A percentile compares a stretch with the other conserved stretches of the same genome.
Evolutionary conservation across 1,140 invertebrate species (phyloP).

Genomic region (Oryctes rhinoceros): DNA sequence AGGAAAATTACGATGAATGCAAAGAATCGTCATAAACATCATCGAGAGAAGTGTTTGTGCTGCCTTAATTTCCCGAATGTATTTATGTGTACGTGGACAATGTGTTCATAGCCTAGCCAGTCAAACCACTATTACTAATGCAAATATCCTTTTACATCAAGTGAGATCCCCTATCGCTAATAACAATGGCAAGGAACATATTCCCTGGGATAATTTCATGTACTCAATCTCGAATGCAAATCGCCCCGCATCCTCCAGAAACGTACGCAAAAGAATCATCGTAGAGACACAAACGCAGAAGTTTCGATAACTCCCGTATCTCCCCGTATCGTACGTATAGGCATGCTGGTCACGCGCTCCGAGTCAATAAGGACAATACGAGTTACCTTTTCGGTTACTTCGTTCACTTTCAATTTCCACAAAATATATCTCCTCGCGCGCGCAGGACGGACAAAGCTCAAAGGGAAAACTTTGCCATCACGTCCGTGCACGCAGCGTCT

Average conservation of each 20-base stretch:
- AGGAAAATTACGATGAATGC: not conserved
- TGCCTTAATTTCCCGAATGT: too few relatives aligned
- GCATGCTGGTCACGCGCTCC: constrained; percentile 43
- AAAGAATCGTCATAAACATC: too few relatives aligned
- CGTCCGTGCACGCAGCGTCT: not conserved
- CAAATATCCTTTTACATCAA: not conserved
- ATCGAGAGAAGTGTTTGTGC: too few relatives aligned
- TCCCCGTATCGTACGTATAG: not conserved
- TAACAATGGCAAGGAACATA: not conserved
- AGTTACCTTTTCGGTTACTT: constrained; percentile 47
- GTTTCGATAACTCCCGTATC: constrained; percentile 20
- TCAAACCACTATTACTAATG: not conserved
- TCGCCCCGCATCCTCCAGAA: not conserved
- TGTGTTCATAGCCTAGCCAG: too few relatives aligned
- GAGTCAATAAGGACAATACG: constrained; percentile 45
- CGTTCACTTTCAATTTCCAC: constrained; percentile 43
- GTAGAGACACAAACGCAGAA: constrained; percentile 25
- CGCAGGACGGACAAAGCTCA: constrained; percentile 35
- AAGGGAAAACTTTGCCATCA: constrained; percentile 39
- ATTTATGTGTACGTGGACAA: too few relatives aligned
- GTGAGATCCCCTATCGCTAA: not conserved
- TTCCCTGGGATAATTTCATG: not conserved
- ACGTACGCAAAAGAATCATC: constrained; percentile 41
- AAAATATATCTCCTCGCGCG: constrained; percentile 43
- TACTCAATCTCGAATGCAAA: not conserved